Base-by-base conservation (phyloP, 2,888 invertebrate species). In the Diachrysia chrysitis region DNA sequence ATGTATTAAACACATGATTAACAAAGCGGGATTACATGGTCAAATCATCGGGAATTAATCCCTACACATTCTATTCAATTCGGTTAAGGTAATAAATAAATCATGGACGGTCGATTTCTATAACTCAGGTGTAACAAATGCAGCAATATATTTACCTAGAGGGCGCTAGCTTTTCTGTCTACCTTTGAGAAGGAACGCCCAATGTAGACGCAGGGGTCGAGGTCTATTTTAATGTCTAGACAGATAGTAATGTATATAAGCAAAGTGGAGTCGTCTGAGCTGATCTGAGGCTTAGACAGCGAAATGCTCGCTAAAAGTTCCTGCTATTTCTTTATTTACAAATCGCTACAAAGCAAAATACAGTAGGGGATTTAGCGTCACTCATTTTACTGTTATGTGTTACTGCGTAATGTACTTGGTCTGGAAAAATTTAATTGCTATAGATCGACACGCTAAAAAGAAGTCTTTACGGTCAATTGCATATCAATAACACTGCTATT, bases 191-290 rank as follows among this genome's bases (percentile, higher is more conserved):
- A 25, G 32, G 32, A 7, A n/a, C 6, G 42, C 42, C n/a, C 42
- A 42, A 42, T 42, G 42, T 42, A 42, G n/a, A 42, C 42, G 42
- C 42, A 42, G 7, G 42, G 42, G 42, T 42, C n/a, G n/a, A 42
- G n/a, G 42, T 42, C n/a, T n/a, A 42, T 42, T 42, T 42, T 42
- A 42, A 42, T 42, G 42, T 42, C 42, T 42, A 42, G 42, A 42
- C 42, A 42, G n/a, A 42, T n/a, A 42, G 42, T n/a, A n/a, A 5
- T 7, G 42, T 42, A 42, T n/a, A 42, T 42, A 42, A 42, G 42
- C 7, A 42, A n/a, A n/a, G 42, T 5, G 42, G 42, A 42, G 42
- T n/a, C 42, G 42, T 42, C 42, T 42, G 42, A 42, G 42, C 42
- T 42, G 42, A 42, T 42, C 42, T 42, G 16, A 42, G 42, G 42